Base-by-base conservation (phyloP, 2,888 invertebrate genomes). In the Athalia circularis region DNA sequence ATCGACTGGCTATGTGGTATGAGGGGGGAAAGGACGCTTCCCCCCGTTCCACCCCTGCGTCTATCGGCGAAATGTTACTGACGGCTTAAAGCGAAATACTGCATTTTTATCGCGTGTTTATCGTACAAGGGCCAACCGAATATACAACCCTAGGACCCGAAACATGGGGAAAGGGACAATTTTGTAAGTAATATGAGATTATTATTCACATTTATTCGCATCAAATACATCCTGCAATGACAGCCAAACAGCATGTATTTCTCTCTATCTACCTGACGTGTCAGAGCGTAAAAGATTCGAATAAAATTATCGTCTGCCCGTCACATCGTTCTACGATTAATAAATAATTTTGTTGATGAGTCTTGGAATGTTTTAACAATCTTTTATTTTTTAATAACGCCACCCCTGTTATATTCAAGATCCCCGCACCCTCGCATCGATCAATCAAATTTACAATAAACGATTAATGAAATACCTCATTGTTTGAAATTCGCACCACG, bases 111-210 rank as follows among this genome's bases (percentile, higher is more conserved):
- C 75, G 62, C 75, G 75, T 75, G 75, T 75, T 61, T 67, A 67
- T 67, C 67, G 70, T 70, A 70, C 70, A 70, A 70, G 70, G 70
- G 54, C 45, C 70, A 29, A 29, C 45, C 45, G 57, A 70, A 72
- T 72, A 72, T 29, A n/a, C 72, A 72, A 59, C 65, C 72, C 59
- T 72, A 59, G 59, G 45, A 45, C 79, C 80, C 78, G 82, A 85
- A 86, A 84, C 83, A 87, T 87, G 87, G 86, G 84, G 86, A 87
- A 84, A 85, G 83, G 84, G 84, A 86, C 82, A 85, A 85, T 83
- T 82, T 83, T 86, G 87, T 87, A 84, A 87, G 87, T 87, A 87
- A 83, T 45, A 57, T 5, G 11, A 13, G 62, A 52, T 52, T 52
- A 52, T 61, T 65, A 65, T 45, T 65, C 43, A 8, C 8, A 11